phyloP scores from a whole-genome alignment of 2,113 vertebrate species.

The Heloderma charlesbogerti region DNA sequence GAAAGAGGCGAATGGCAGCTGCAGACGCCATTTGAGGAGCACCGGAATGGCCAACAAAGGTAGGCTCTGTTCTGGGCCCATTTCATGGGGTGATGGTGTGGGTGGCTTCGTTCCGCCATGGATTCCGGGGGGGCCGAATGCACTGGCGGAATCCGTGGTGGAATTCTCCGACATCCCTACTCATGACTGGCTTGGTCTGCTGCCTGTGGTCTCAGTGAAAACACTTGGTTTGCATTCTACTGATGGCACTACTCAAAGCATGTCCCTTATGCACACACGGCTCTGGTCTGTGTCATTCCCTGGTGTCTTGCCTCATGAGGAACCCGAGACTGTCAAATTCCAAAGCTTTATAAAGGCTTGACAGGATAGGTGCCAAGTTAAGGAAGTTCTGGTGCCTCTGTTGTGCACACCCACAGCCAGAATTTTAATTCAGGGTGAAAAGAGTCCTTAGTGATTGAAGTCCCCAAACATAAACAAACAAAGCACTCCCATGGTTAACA shows the following conservation, averaged over 20 bases:
- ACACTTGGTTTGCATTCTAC: conserved; percentile 30
- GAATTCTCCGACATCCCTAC: too few relatives aligned
- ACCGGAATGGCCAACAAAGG: too few relatives aligned
- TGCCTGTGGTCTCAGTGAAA: neutral
- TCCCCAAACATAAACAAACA: conserved; percentile 51
- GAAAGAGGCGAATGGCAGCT: too few relatives aligned
- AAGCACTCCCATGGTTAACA: conserved; percentile 7
- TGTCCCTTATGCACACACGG: neutral
- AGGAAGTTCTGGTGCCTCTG: conserved; percentile 22
- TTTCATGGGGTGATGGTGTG: too few relatives aligned
- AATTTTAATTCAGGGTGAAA: conserved; percentile 43
- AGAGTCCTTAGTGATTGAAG: conserved; percentile 38
- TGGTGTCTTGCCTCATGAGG: accelerated
- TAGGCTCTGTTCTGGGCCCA: too few relatives aligned
- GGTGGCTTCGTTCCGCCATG: too few relatives aligned
- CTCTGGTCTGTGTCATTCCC: neutral
- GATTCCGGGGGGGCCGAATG: too few relatives aligned
- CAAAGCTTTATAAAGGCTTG: conserved; percentile 17
- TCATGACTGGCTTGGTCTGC: neutral
- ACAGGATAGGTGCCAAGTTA: conserved; percentile 26
- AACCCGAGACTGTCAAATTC: neutral
- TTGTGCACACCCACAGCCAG: conserved; percentile 51
- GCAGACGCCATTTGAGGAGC: too few relatives aligned
- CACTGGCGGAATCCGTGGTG: too few relatives aligned
- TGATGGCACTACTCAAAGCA: neutral